Conservation (phyloP, 2,888 invertebrate genomes). For the Pandemis heparana region DNA sequence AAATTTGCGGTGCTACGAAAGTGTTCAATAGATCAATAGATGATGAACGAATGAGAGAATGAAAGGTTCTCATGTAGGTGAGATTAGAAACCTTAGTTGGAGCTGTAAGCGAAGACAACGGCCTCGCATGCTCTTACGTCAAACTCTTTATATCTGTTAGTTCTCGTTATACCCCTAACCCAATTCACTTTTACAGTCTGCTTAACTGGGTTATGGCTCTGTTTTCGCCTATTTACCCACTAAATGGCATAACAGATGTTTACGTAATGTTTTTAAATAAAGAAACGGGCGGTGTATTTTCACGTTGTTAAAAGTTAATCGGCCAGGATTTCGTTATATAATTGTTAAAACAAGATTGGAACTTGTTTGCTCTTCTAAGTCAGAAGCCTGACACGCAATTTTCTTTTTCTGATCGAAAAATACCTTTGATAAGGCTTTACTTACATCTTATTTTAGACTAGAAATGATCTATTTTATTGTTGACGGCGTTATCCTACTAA, state of each 20-base stretch:
- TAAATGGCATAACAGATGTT: constrained; percentile 24
- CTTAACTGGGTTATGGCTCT: constrained; percentile 34
- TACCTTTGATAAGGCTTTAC: too few species aligned
- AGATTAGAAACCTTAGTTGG: constrained; percentile 1
- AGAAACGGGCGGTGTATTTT: not conserved
- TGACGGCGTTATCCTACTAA: too few species aligned
- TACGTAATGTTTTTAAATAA: constrained; percentile 17
- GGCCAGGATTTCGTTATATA: not conserved
- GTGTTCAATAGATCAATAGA: too few species aligned
- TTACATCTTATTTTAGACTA: too few species aligned
- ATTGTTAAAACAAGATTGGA: not conserved
- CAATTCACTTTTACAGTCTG: constrained; percentile 37
- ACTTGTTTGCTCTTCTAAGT: not conserved
- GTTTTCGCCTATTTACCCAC: constrained; percentile 31
- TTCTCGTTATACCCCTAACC: constrained; percentile 28
- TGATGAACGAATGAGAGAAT: too few species aligned
- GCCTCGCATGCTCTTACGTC: constrained; percentile 31
- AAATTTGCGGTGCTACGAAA: too few species aligned
- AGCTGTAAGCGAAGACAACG: constrained; percentile 10
- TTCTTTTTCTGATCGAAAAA: too few species aligned
- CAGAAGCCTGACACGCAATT: too few species aligned
- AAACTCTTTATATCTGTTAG: constrained; percentile 35
- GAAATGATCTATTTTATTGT: too few species aligned
- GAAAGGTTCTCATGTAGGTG: not conserved
- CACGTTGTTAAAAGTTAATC: not conserved